Percentiles rank a stretch among this genome's conserved stretches.
phyloP scores from a whole-genome alignment of 2,888 invertebrate species.

The Colostygia pectinataria region DNA sequence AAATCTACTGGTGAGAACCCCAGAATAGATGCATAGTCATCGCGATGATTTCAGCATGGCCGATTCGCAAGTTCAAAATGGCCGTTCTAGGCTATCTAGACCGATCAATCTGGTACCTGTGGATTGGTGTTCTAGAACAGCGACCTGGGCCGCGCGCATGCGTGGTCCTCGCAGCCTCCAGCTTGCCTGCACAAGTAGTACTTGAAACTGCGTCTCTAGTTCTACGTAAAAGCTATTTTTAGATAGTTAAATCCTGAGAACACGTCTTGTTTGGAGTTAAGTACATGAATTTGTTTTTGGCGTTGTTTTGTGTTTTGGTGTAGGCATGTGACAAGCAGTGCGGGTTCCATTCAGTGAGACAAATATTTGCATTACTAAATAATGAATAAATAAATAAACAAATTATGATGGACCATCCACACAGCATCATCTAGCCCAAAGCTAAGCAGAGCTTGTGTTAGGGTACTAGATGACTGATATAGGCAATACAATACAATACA shows the following conservation, averaged over 20 bases:
- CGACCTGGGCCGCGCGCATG: slow-evolving; percentile 21
- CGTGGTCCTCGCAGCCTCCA: slow-evolving; percentile 20
- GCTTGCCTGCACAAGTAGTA: neutral
- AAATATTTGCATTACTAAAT: too few species aligned
- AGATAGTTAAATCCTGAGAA: neutral
- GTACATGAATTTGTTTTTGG: neutral
- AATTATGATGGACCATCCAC: too few species aligned
- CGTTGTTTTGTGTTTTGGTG: too few species aligned
- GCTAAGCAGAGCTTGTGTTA: too few species aligned
- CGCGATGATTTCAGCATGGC: slow-evolving; percentile 14
- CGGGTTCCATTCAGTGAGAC: too few species aligned
- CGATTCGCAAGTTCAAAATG: slow-evolving; percentile 9
- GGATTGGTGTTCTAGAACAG: slow-evolving; percentile 23
- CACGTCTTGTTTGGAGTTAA: too few species aligned
- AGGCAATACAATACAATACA: too few species aligned
- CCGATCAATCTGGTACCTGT: slow-evolving; percentile 25
- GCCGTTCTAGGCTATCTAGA: slow-evolving; percentile 20
- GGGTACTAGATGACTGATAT: too few species aligned
- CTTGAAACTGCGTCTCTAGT: neutral
- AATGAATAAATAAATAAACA: too few species aligned
- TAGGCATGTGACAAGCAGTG: too few species aligned
- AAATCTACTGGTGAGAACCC: too few species aligned
- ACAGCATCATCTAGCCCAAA: too few species aligned
- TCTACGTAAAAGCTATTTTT: neutral
- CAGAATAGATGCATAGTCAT: neutral